Conservation (phyloP, 2,888 invertebrate genomes). For the Chirona hameri region DNA sequence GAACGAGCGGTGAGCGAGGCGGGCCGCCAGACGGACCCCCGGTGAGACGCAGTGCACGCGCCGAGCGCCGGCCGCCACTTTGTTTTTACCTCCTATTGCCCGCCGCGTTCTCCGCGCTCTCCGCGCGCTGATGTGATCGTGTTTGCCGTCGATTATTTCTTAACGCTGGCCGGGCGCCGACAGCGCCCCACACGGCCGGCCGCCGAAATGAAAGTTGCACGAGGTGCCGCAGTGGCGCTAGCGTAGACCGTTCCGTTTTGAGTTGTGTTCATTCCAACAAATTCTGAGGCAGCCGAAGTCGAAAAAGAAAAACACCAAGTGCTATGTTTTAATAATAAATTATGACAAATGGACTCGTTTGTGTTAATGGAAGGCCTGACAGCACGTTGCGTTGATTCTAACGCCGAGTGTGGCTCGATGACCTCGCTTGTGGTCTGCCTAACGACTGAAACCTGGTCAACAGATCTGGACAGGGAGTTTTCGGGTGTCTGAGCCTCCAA, state of each 20-base stretch:
- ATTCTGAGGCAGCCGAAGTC: slow-evolving; percentile 3
- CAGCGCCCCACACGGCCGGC: not conserved
- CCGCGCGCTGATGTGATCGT: not conserved
- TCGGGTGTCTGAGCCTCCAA: too few species aligned
- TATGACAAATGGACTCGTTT: not conserved
- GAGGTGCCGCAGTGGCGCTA: not conserved
- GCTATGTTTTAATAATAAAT: slow-evolving; percentile 26
- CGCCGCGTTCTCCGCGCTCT: not conserved
- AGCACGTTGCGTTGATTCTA: too few species aligned
- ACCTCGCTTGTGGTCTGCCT: too few species aligned
- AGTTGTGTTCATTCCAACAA: slow-evolving; percentile 25
- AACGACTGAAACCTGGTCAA: too few species aligned
- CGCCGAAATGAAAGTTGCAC: not conserved
- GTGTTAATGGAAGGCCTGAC: too few species aligned
- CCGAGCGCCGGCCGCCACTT: not conserved
- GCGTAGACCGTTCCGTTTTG: not conserved
- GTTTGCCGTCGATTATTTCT: not conserved
- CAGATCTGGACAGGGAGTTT: too few species aligned
- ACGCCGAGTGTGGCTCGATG: too few species aligned
- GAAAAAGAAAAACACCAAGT: not conserved
- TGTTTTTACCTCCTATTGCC: slow-evolving; percentile 9
- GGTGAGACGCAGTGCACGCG: not conserved
- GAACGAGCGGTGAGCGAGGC: too few species aligned
- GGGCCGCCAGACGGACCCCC: too few species aligned
- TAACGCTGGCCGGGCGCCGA: not conserved